phyloP scores from a whole-genome alignment of 2,797 vertebrate species.

The Cygnus olor region DNA sequence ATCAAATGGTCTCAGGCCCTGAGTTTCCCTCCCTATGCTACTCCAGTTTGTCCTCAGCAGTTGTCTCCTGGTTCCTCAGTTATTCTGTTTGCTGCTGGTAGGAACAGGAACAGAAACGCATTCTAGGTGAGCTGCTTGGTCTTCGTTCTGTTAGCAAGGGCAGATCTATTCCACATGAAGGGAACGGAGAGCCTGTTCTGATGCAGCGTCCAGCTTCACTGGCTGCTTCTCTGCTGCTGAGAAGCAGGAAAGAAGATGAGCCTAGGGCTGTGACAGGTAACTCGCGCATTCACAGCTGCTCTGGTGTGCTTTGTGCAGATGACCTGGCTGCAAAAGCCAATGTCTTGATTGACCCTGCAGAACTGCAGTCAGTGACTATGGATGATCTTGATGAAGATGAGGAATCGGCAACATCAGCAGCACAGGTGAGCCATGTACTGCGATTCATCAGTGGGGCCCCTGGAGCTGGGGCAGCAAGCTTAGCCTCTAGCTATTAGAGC shows the following conservation, averaged over 20 bases:
- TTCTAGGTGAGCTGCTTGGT: not conserved
- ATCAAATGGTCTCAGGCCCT: not conserved
- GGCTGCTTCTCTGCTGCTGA: not conserved
- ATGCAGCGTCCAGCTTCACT: not conserved
- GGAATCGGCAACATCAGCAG: constrained; percentile 83
- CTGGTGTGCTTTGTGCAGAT: constrained; percentile 79
- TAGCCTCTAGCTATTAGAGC: not conserved
- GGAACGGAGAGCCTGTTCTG: not conserved
- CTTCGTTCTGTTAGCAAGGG: not conserved
- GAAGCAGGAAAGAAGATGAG: not conserved
- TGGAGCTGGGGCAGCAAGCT: not conserved
- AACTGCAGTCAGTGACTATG: constrained; percentile 93
- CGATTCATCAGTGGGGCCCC: rapidly evolving
- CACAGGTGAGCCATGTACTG: constrained; percentile 81
- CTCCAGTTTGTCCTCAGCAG: not conserved
- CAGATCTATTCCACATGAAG: not conserved
- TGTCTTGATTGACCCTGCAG: constrained; percentile 92
- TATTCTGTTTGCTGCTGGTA: not conserved
- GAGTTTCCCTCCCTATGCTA: not conserved
- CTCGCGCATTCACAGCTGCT: not conserved
- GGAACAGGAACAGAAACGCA: not conserved
- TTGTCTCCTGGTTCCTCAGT: not conserved
- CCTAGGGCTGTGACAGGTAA: not conserved
- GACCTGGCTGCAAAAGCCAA: constrained; percentile 94
- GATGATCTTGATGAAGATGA: constrained; percentile 97